phyloP scores from a whole-genome alignment of 2,797 vertebrate genomes.

The Esox lucius region DNA sequence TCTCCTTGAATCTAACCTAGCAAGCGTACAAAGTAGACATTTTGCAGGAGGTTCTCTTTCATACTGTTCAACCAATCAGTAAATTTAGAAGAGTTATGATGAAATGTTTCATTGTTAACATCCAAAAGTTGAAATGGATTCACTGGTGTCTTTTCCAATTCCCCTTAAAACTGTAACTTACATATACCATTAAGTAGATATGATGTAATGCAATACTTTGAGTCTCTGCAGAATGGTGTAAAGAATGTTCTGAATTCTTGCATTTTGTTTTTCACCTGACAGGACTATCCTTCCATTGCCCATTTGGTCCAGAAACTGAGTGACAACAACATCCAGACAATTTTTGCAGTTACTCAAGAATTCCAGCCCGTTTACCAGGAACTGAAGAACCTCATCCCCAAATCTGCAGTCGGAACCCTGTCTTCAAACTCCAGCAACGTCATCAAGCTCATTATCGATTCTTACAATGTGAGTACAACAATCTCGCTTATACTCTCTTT shows the following conservation, averaged over 20 bases:
- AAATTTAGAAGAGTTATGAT: too few species aligned
- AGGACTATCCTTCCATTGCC: constrained; percentile 99
- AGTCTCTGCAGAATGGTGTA: not conserved
- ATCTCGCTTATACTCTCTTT: not conserved
- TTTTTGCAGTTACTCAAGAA: constrained; percentile 96
- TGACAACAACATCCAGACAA: constrained; percentile 99
- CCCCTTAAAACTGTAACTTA: too few species aligned
- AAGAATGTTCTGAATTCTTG: not conserved
- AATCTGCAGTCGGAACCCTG: constrained; percentile 94
- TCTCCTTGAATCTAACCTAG: too few species aligned
- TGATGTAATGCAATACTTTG: not conserved
- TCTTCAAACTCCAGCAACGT: constrained; percentile 98
- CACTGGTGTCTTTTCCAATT: too few species aligned
- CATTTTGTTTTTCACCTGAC: constrained; percentile 24
- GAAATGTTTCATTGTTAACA: too few species aligned
- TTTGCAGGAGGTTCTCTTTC: too few species aligned
- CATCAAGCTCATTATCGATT: constrained; percentile 95
- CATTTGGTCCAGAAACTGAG: constrained; percentile 98
- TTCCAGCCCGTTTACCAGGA: constrained; percentile 98
- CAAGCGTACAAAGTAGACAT: too few species aligned
- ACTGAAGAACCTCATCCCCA: constrained; percentile 95
- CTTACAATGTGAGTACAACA: constrained; percentile 90
- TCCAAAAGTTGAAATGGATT: too few species aligned
- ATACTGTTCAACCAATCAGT: too few species aligned
- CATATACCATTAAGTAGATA: not conserved